phyloP scores from a whole-genome alignment of 2,797 vertebrate genomes.

The Rhabdophis nuchalis region DNA sequence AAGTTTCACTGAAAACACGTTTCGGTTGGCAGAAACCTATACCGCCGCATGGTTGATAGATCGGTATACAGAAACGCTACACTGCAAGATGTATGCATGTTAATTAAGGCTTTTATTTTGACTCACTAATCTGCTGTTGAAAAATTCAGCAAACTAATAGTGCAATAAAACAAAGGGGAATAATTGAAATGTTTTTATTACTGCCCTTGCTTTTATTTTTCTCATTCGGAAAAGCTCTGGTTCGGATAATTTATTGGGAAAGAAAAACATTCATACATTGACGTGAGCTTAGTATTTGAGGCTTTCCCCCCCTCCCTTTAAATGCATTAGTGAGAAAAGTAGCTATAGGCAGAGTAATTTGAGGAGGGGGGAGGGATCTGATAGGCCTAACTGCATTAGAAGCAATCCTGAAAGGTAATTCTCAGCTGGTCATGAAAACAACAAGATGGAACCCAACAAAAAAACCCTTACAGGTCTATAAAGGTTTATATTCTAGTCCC shows the following conservation, averaged over 20 bases:
- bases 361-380: background rate
- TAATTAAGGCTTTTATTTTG: background rate
- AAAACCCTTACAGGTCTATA: background rate
- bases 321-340: background rate
- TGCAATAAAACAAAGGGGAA: background rate
- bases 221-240: background rate
- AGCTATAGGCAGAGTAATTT: background rate
- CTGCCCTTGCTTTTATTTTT: background rate
- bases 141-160: background rate
- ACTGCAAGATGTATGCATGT: background rate
- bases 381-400: background rate
- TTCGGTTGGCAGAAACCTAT: background rate
- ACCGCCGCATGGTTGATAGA: too few species aligned
- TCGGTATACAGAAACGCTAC: background rate
- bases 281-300: background rate
- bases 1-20: background rate
- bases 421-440: background rate
- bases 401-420: background rate
- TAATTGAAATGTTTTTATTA: slow-evolving; percentile 2
- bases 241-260: background rate
- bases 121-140: background rate
- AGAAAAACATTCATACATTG: background rate
- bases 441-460: background rate
- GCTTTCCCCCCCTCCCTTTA: background rate
- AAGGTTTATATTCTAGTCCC: background rate